Percentiles rank a stretch among this genome's conserved stretches.
phyloP scores from a whole-genome alignment of 2,797 vertebrate genomes.

The Tarsius wallacei region DNA sequence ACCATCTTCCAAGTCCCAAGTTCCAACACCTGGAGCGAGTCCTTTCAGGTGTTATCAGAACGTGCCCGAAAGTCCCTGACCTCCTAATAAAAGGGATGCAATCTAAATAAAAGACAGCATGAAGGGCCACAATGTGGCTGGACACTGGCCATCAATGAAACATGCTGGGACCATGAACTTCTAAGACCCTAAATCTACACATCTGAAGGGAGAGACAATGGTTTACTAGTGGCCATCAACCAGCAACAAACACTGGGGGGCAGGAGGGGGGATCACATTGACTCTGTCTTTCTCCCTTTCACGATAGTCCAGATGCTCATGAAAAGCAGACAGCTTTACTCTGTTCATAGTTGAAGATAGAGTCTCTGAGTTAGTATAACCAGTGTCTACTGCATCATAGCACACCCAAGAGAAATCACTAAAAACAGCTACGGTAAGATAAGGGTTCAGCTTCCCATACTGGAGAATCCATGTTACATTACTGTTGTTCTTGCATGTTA shows the following conservation, averaged over 20 bases:
- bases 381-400: rapidly evolving
- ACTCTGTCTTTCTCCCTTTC: background rate
- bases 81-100: background rate
- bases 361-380: background rate
- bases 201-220: background rate
- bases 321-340: background rate
- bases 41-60: background rate
- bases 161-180: too few relatives aligned
- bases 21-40: background rate
- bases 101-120: background rate
- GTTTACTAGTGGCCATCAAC: too few relatives aligned
- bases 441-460: too few relatives aligned
- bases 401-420: background rate
- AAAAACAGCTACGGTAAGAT: background rate
- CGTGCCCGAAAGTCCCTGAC: rapidly evolving
- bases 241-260: background rate
- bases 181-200: too few relatives aligned
- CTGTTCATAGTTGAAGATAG: too few relatives aligned
- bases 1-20: background rate
- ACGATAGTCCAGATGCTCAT: background rate
- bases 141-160: background rate
- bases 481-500: too few relatives aligned
- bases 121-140: background rate
- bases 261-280: rapidly evolving
- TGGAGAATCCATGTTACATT: too few relatives aligned